These are phyloP conservation scores for Neofelis nebulosa DNA, from an alignment of 2,113 vertebrate genomes.

Conservation along the genomic window DNA sequence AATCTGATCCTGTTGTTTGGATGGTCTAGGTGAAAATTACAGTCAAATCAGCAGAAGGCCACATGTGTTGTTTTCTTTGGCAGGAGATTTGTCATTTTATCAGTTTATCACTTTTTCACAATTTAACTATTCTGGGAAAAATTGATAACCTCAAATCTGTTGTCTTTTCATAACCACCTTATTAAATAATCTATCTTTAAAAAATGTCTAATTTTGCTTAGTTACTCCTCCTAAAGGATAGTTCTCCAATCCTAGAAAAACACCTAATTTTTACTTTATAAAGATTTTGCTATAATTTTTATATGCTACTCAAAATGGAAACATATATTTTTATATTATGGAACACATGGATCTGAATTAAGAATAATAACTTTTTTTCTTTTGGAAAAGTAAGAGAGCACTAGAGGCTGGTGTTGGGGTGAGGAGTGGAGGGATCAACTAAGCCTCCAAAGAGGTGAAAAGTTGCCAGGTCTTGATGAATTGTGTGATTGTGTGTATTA, in stretches of 20 bases:
- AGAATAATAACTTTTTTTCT: neutral
- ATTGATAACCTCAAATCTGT: neutral
- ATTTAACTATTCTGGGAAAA: neutral
- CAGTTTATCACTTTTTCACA: neutral
- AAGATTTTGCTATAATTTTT: neutral
- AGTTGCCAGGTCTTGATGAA: neutral
- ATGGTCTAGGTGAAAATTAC: neutral
- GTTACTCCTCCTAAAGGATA: neutral
- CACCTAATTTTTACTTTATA: neutral
- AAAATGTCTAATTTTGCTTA: neutral
- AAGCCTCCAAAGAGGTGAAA: neutral
- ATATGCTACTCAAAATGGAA: neutral
- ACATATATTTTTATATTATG: neutral
- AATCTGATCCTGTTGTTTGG: neutral
- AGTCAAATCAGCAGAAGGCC: neutral
- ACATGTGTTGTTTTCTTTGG: neutral
- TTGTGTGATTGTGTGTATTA: neutral
- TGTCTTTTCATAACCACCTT: neutral
- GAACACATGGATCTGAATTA: neutral
- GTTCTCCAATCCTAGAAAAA: conserved; percentile 39
- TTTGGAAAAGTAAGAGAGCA: neutral
- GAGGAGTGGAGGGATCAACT: neutral
- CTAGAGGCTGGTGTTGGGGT: neutral
- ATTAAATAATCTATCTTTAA: neutral
- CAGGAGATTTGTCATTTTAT: neutral